Evolutionary conservation across 2,888 invertebrate species (phyloP), one percentile per base, ranked within the genome.

Genomic region (Diplazon laetatorius): DNA sequence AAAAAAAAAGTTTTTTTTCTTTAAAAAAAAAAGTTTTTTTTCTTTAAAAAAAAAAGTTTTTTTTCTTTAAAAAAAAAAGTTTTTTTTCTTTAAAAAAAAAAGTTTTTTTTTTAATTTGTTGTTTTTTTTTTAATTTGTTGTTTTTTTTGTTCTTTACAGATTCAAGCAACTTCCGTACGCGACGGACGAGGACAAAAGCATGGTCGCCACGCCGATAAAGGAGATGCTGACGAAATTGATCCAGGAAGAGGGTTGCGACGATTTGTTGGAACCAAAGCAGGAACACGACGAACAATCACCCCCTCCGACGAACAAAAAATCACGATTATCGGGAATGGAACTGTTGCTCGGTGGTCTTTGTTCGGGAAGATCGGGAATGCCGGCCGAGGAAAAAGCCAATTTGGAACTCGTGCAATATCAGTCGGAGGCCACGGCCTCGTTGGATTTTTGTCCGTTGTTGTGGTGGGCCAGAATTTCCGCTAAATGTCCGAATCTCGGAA

Each of bases 81-180:
- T n/a, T n/a, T n/a, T n/a, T n/a, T n/a, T n/a, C n/a, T n/a, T n/a
- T n/a, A n/a, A n/a, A n/a, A n/a, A n/a, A n/a, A n/a, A n/a, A n/a
- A n/a, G n/a, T n/a, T n/a, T n/a, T n/a, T n/a, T n/a, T n/a, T n/a
- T n/a, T n/a, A n/a, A n/a, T n/a, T 30, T 6, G 30, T 30, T 6
- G 30, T 30, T 5, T 30, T 2, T 5, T 30, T 30, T 30, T 30
- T 30, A 30, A 42, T 4, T 44, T 8, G 55, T 20, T 22, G n/a
- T 16, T 55, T 16, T 44, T 42, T 52, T 62, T 72, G 14, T 25
- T 30, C 39, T 44, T 42, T 66, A 12, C 57, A 91, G 91, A 78
- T 92, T 92, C 82, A 92, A 92, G 82, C 89, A 91, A 71, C 85
- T 92, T n/a, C 91, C 92, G 0, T 91, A 92, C 80, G 90, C 90